Conservation (phyloP, 1,140 invertebrate species). For the Choristoneura fumiferana region DNA sequence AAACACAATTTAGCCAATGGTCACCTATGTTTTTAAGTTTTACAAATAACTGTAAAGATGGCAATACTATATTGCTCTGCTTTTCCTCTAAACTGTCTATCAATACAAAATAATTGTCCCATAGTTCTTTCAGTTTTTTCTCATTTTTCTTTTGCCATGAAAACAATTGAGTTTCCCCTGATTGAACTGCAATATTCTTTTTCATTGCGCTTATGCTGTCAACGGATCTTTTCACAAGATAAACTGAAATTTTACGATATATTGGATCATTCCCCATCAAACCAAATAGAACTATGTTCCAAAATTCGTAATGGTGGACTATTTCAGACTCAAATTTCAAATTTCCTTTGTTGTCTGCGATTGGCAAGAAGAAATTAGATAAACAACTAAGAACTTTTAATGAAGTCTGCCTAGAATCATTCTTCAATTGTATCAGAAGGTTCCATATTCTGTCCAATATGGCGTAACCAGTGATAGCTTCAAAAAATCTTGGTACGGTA, state of each 20-base stretch:
- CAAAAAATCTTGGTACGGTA: constrained; percentile 49
- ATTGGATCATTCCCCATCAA: constrained; percentile 36
- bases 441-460: constrained; percentile 63
- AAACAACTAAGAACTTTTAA: constrained; percentile 56
- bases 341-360: constrained; percentile 26
- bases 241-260: constrained; percentile 51
- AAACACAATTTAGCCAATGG: constrained; percentile 59
- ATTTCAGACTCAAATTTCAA: constrained; percentile 40
- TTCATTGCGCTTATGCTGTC: constrained; percentile 44
- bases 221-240: constrained; percentile 59
- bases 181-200: constrained; percentile 40
- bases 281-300: constrained; percentile 50
- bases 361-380: constrained; percentile 59
- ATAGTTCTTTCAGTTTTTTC: constrained; percentile 36
- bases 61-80: constrained; percentile 66
- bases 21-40: constrained; percentile 36
- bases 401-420: constrained; percentile 27
- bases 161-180: constrained; percentile 33
- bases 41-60: constrained; percentile 58
- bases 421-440: constrained; percentile 34
- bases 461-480: constrained; percentile 43
- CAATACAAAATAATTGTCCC: constrained; percentile 63
- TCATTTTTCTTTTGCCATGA: constrained; percentile 42
- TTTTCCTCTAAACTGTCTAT: constrained; percentile 68
- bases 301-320: constrained; percentile 46